Evolutionary conservation across 2,797 vertebrate species (phyloP).

Genomic region (Pseudochaenichthys georgianus): DNA sequence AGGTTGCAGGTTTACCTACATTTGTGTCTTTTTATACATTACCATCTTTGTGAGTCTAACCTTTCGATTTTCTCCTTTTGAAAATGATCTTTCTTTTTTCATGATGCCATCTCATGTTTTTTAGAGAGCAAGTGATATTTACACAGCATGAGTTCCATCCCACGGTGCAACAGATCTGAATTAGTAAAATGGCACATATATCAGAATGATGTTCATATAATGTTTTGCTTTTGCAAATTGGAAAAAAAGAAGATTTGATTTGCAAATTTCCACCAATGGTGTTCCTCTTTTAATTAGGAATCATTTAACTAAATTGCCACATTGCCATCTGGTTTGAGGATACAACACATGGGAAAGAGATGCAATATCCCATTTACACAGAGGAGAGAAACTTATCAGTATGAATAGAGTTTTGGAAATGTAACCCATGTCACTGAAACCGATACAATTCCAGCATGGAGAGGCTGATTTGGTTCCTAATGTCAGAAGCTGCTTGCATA

Average conservation of each 20-base stretch:
- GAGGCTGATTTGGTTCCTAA: conserved; percentile 23
- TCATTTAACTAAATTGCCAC: conserved; percentile 74
- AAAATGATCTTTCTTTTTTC: conserved; percentile 17
- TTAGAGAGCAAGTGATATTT: conserved; percentile 47
- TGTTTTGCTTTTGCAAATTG: conserved; percentile 52
- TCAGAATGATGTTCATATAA: conserved; percentile 59
- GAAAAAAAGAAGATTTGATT: conserved; percentile 41
- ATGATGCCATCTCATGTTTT: conserved; percentile 37
- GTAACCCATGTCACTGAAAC: conserved; percentile 21
- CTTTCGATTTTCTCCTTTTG: conserved; percentile 6
- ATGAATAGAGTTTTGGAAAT: conserved; percentile 40
- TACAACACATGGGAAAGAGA: conserved; percentile 71
- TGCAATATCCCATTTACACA: conserved; percentile 58
- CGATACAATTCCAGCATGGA: conserved; percentile 12
- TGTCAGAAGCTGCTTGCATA: conserved; percentile 5
- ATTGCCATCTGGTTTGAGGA: conserved; percentile 77
- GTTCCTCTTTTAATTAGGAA: conserved; percentile 72
- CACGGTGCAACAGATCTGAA: conserved; percentile 51
- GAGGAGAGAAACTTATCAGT: conserved; percentile 57
- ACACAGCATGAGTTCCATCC: conserved; percentile 40
- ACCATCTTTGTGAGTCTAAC: neutral
- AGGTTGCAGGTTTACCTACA: neutral
- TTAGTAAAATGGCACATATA: conserved; percentile 53
- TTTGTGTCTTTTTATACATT: conserved; percentile 2
- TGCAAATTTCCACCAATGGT: conserved; percentile 55